phyloP scores from a whole-genome alignment of 2,888 invertebrate species.

The Meghimatium bilineatum region DNA sequence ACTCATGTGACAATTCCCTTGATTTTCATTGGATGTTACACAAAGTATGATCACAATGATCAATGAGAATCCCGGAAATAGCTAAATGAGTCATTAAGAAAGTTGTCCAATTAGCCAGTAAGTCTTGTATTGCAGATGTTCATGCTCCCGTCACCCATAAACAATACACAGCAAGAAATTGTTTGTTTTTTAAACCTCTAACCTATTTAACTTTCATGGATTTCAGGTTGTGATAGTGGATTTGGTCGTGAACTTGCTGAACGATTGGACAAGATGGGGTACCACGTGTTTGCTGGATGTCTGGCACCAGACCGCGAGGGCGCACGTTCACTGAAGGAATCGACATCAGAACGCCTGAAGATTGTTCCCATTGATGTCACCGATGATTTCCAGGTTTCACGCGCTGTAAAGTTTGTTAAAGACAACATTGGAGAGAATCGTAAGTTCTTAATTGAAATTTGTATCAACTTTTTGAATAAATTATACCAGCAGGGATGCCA shows the following conservation, averaged over 20 bases:
- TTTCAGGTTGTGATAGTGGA: conserved; percentile 71
- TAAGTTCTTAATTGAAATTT: conserved; percentile 39
- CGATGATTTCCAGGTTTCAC: conserved; percentile 69
- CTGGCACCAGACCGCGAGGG: conserved; percentile 69
- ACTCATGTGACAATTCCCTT: too few relatives aligned
- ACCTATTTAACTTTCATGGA: neutral
- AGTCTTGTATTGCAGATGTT: too few relatives aligned
- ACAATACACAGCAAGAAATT: too few relatives aligned
- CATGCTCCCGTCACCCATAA: too few relatives aligned
- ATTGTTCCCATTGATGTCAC: conserved; percentile 70
- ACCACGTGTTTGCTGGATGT: conserved; percentile 71
- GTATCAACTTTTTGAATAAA: too few relatives aligned
- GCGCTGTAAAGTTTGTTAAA: conserved; percentile 66
- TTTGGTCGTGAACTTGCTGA: conserved; percentile 68
- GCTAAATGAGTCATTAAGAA: too few relatives aligned
- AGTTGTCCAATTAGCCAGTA: too few relatives aligned
- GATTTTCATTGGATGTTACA: too few relatives aligned
- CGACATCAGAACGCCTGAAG: conserved; percentile 60
- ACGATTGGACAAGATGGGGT: conserved; percentile 66
- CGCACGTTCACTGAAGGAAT: conserved; percentile 60
- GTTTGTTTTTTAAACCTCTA: neutral
- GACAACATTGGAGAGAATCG: conserved; percentile 63
- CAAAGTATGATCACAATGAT: too few relatives aligned
- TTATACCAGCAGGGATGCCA: too few relatives aligned
- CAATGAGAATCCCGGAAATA: too few relatives aligned